Base-by-base conservation (phyloP, 2,797 vertebrate species). In the Chelonia mydas region DNA sequence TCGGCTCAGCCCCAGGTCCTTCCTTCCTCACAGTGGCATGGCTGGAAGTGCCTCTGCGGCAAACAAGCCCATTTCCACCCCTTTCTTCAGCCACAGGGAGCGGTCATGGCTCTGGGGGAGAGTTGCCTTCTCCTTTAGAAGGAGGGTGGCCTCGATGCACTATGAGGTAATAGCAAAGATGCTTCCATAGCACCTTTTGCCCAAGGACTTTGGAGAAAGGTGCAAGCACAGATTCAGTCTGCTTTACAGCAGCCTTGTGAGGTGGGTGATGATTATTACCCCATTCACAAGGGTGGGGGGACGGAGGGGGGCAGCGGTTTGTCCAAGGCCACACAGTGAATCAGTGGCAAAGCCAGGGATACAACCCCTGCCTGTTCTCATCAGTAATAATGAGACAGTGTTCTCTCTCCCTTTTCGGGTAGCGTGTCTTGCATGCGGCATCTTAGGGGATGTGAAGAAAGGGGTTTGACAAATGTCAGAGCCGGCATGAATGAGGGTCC, bases 11-110 rank as follows among this genome's bases (percentile, higher is more conserved):
- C 27, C 45, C 28, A 3, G 27, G 17, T 17, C 25, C 86, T 90
- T 0, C 0, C 27, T 61, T 72, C 11, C 8, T 37, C 51, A 16
- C 47, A 6, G 2, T 0, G 2, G 19, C 0, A 1, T 28, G 37
- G 21, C 41, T 84, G 76, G 50, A 72, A 84, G 31, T 0, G 1
- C 82, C 79, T 1, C 54, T 55, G 25, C 25, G 1, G 15, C 53
- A 55, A 31, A 41, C 54, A 28, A 41, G 11, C 11, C 41, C 17
- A 45, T 83, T 49, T 31, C 28, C 7, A 31, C 6, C 54, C 17
- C 5, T n/a, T 8, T 16, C 81, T 47, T 25, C 81, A 12, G 7
- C 11, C 19, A 31, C 17, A 7, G 31, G 37, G 16, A 28, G 0
- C 2, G 12, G 15, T 8, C 13, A 1, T 27, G 21, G 27, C 27